Conservation (phyloP, 2,797 vertebrate species). For the Tenualosa ilisha region DNA sequence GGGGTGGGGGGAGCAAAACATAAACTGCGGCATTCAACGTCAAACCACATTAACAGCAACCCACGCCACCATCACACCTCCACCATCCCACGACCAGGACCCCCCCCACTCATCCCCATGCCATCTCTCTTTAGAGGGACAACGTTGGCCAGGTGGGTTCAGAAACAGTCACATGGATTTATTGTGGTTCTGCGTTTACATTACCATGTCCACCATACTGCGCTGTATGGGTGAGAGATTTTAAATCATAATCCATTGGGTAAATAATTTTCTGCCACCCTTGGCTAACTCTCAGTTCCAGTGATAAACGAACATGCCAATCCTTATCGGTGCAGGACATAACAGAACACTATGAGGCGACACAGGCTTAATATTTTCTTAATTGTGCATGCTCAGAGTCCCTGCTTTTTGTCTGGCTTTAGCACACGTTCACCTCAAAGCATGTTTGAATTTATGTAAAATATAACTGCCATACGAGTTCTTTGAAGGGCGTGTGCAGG, state of each 20-base stretch:
- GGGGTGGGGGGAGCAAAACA: conserved; percentile 52
- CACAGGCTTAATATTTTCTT: conserved; percentile 62
- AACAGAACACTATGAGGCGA: conserved; percentile 50
- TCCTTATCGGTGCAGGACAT: conserved; percentile 66
- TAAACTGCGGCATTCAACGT: conserved; percentile 62
- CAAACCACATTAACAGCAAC: conserved; percentile 46
- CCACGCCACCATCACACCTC: neutral
- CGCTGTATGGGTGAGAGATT: conserved; percentile 41
- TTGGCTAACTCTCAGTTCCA: conserved; percentile 53
- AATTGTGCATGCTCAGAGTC: conserved; percentile 69
- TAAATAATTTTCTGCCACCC: conserved; percentile 65
- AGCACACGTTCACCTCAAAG: conserved; percentile 59
- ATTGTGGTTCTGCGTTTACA: conserved; percentile 54
- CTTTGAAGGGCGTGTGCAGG: conserved; percentile 42
- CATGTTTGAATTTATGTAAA: conserved; percentile 50
- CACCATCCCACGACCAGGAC: conserved; percentile 49
- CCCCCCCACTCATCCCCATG: conserved; percentile 39
- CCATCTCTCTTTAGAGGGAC: conserved; percentile 35
- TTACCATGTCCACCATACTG: conserved; percentile 55
- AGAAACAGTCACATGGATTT: conserved; percentile 55
- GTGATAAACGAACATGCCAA: conserved; percentile 61
- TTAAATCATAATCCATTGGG: conserved; percentile 63
- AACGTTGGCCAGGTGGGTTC: conserved; percentile 56
- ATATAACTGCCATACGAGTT: conserved; percentile 52
- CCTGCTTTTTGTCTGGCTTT: conserved; percentile 53